A percentile compares a stretch with the other conserved stretches of the same genome.
Conservation (phyloP, 2,888 invertebrate species). For the Zaprionus bogoriensis region DNA sequence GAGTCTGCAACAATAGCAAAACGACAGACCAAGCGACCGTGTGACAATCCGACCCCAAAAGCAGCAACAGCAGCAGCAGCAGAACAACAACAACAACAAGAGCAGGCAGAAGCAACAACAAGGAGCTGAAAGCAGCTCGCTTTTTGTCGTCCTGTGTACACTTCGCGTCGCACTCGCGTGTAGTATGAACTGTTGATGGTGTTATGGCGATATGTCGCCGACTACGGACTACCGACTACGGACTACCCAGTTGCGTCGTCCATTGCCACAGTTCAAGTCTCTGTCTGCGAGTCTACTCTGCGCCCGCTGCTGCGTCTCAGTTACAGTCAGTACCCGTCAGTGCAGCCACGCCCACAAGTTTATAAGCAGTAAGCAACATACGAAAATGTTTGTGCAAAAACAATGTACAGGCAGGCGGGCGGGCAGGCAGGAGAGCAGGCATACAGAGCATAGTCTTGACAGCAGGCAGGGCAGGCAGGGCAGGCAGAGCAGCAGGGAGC, state of each 20-base stretch:
- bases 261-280: slow-evolving; percentile 34
- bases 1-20: slow-evolving; percentile 71
- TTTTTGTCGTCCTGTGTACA: slow-evolving; percentile 44
- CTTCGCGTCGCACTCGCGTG: slow-evolving; percentile 21
- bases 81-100: slow-evolving; percentile 28
- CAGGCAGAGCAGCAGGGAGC: background rate
- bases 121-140: slow-evolving; percentile 31
- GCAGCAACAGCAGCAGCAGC: slow-evolving; percentile 40
- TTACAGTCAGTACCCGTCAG: slow-evolving; percentile 8
- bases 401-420: slow-evolving; percentile 46
- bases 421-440: slow-evolving; percentile 12
- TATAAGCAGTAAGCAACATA: slow-evolving; percentile 64
- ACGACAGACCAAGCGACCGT: slow-evolving; percentile 47
- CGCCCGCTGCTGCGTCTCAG: background rate
- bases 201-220: slow-evolving; percentile 77
- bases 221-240: slow-evolving; percentile 45
- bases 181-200: slow-evolving; percentile 73
- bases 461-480: background rate
- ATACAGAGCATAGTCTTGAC: slow-evolving; percentile 33
- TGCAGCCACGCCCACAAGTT: slow-evolving; percentile 37
- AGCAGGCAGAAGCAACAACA: slow-evolving; percentile 28
- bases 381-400: slow-evolving; percentile 73
- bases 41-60: slow-evolving; percentile 76
- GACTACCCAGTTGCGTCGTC: slow-evolving; percentile 22
- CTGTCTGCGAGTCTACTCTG: background rate